These are phyloP conservation scores for Hesperia comma DNA, from an alignment of 2,888 invertebrate genomes.

Conservation along the genomic window DNA sequence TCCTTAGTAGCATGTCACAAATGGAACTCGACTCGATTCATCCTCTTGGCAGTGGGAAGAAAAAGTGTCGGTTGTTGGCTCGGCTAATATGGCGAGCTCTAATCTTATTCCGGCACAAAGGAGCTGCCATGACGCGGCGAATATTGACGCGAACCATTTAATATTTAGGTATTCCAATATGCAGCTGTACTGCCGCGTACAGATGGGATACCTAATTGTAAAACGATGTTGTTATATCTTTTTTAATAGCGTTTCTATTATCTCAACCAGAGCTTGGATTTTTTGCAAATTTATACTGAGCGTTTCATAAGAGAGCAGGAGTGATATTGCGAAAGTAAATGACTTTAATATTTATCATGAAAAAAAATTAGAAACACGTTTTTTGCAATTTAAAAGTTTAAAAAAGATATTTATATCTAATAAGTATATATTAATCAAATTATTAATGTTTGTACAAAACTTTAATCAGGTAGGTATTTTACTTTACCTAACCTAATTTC, in stretches of 20 bases:
- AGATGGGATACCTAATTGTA: conserved; percentile 34
- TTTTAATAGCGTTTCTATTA: neutral
- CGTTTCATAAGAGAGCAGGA: neutral
- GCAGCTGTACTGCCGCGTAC: conserved; percentile 60
- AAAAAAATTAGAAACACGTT: too few species aligned
- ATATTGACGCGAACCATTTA: conserved; percentile 78
- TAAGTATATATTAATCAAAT: too few species aligned
- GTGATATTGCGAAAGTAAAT: neutral
- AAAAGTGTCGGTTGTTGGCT: conserved; percentile 61
- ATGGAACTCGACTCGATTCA: conserved; percentile 53
- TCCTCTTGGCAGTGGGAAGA: conserved; percentile 55
- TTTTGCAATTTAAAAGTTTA: too few species aligned
- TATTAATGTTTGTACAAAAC: too few species aligned
- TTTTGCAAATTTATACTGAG: neutral
- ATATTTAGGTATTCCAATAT: conserved; percentile 79
- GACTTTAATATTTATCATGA: too few species aligned
- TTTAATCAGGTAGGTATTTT: too few species aligned
- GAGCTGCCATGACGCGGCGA: conserved; percentile 78
- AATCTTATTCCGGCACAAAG: conserved; percentile 77
- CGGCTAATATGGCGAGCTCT: conserved; percentile 75
- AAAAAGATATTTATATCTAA: neutral
- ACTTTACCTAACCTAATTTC: too few species aligned
- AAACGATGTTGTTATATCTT: neutral
- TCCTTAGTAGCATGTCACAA: conserved; percentile 49
- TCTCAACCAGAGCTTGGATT: neutral